phyloP scores from a whole-genome alignment of 92 coral and sea anemone species.

The Nematostella vectensis region DNA sequence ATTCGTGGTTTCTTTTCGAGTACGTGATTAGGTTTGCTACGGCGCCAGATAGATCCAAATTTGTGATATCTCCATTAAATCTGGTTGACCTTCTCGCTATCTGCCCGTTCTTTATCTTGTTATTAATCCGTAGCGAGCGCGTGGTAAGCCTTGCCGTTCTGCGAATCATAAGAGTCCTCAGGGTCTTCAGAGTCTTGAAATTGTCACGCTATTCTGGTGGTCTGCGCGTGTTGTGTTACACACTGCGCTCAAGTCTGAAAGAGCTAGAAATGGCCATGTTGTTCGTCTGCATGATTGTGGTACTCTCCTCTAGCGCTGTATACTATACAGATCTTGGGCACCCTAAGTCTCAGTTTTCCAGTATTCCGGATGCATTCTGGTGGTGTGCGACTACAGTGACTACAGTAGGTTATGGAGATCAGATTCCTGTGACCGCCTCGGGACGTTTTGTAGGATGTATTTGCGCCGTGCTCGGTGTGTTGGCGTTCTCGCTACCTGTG shows the following conservation, averaged over 20 bases:
- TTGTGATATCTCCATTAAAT: slow-evolving; percentile 70
- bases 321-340: slow-evolving; percentile 61
- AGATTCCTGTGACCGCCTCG: slow-evolving; percentile 49
- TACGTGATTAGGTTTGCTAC: slow-evolving; percentile 68
- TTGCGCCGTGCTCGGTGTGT: slow-evolving; percentile 85
- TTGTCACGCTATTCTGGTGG: slow-evolving; percentile 93
- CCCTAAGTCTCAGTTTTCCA: slow-evolving; percentile 48
- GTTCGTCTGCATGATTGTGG: slow-evolving; percentile 62
- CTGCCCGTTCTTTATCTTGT: slow-evolving; percentile 66
- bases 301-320: slow-evolving; percentile 81
- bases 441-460: slow-evolving; percentile 77
- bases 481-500: slow-evolving; percentile 88
- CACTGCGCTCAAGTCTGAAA: slow-evolving; percentile 76
- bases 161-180: slow-evolving; percentile 61
- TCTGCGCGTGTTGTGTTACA: slow-evolving; percentile 79
- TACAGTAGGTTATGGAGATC: slow-evolving; percentile 89
- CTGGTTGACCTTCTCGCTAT: slow-evolving; percentile 85
- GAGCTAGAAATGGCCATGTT: slow-evolving; percentile 87
- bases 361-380: slow-evolving; percentile 96
- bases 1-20: slow-evolving; percentile 79
- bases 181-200: slow-evolving; percentile 78
- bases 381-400: slow-evolving; percentile 85
- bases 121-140: slow-evolving; percentile 58
- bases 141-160: slow-evolving; percentile 60
- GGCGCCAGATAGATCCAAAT: slow-evolving; percentile 69